These are phyloP conservation scores for Podarcis lilfordi DNA, from an alignment of 2,797 vertebrate species.

Conservation along the genomic window DNA sequence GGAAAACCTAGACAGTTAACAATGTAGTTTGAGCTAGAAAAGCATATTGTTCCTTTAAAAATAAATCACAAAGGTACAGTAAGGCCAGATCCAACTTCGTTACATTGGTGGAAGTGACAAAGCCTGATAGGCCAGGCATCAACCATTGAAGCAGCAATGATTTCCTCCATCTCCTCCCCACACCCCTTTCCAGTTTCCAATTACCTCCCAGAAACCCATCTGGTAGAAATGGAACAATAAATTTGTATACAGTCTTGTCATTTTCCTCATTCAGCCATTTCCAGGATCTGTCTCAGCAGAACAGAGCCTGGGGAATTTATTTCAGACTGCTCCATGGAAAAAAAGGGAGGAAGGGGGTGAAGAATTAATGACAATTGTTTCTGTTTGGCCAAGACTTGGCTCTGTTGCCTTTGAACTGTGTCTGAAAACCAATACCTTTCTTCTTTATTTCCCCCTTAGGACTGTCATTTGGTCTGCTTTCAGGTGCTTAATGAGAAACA, in stretches of 20 bases:
- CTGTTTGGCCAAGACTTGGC: conserved; percentile 65
- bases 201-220: conserved; percentile 14
- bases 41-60: neutral
- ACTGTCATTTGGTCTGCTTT: conserved; percentile 69
- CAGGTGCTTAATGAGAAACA: conserved; percentile 76
- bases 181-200: conserved; percentile 2
- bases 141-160: neutral
- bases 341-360: conserved; percentile 32
- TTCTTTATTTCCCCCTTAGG: conserved; percentile 74
- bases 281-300: conserved; percentile 49
- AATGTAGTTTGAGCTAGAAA: neutral
- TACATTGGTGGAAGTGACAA: conserved; percentile 7
- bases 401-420: conserved; percentile 70
- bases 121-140: neutral
- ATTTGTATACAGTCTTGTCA: conserved; percentile 5
- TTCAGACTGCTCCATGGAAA: conserved; percentile 54
- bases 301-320: conserved; percentile 56
- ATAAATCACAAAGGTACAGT: conserved; percentile 12
- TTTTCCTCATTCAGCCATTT: conserved; percentile 38
- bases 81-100: neutral
- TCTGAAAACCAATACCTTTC: conserved; percentile 75
- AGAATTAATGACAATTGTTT: conserved; percentile 60
- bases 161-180: neutral
- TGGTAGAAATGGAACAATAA: conserved; percentile 24
- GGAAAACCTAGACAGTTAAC: neutral